A percentile compares a stretch with the other conserved stretches of the same genome.
These are phyloP conservation scores for Notamacropus eugenii DNA, from an alignment of 2,797 vertebrate species.

Conservation along the genomic window DNA sequence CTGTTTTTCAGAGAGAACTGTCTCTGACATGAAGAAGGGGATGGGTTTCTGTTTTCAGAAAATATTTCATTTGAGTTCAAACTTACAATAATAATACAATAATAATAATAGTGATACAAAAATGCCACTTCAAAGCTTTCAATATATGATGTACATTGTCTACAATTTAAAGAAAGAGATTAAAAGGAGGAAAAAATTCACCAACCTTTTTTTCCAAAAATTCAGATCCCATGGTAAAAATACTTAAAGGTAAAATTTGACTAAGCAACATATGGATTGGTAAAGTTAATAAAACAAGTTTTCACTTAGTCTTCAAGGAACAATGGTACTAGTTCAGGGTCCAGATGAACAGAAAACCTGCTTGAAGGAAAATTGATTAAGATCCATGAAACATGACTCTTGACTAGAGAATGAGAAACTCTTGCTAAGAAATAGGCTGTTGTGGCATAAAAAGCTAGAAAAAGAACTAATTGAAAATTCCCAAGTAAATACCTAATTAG, in stretches of 20 bases:
- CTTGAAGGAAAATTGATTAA: background rate
- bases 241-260: background rate
- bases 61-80: background rate
- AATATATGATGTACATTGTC: background rate
- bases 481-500: too few species aligned
- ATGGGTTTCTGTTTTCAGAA: background rate
- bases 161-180: background rate
- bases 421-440: background rate
- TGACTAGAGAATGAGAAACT: background rate
- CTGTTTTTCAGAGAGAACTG: background rate
- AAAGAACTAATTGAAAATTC: too few species aligned
- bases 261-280: background rate
- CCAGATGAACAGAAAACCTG: background rate
- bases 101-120: background rate
- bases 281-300: background rate
- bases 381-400: background rate
- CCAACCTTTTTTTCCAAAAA: background rate
- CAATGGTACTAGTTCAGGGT: background rate
- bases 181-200: background rate
- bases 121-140: background rate
- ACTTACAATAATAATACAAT: background rate
- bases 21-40: background rate
- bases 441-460: too few species aligned
- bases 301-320: background rate
- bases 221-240: background rate